Evolutionary conservation across 1,140 invertebrate genomes (phyloP).

Genomic region (Drosophila tristis): DNA sequence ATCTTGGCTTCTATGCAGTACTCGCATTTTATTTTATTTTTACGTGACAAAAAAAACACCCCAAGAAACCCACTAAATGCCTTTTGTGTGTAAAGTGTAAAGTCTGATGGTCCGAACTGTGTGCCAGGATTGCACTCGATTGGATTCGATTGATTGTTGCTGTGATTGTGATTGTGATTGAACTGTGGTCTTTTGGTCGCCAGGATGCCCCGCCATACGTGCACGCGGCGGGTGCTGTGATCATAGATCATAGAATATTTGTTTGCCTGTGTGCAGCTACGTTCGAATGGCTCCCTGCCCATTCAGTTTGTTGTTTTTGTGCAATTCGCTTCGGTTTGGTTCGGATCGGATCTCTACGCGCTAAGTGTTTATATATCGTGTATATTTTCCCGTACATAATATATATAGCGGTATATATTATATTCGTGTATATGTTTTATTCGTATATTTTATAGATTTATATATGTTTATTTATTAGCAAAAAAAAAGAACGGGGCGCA

Average conservation of each 20-base stretch:
- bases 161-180: slow-evolving; percentile 44
- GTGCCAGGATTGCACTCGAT: background rate
- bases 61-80: slow-evolving; percentile 55
- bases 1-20: slow-evolving; percentile 8
- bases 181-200: slow-evolving; percentile 52
- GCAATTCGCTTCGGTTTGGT: background rate
- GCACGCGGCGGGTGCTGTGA: no score
- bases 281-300: background rate
- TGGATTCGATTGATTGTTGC: slow-evolving; percentile 18
- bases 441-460: slow-evolving; percentile 43
- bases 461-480: slow-evolving; percentile 65
- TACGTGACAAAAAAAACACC: slow-evolving; percentile 9
- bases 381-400: slow-evolving; percentile 1
- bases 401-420: slow-evolving; percentile 25
- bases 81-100: slow-evolving; percentile 15
- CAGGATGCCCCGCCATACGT: slow-evolving; percentile 1
- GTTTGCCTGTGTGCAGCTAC: slow-evolving; percentile 7
- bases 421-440: slow-evolving; percentile 49
- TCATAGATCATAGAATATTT: slow-evolving; percentile 1
- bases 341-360: slow-evolving; percentile 8
- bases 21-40: slow-evolving; percentile 12
- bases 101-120: background rate
- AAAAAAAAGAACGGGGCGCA: slow-evolving; percentile 33
- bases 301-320: slow-evolving; percentile 13
- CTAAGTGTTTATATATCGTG: slow-evolving; percentile 22